A percentile compares a stretch with the other conserved stretches of the same genome.
These are phyloP conservation scores for Cephus pulcher DNA, from an alignment of 2,888 invertebrate genomes.

Conservation along the genomic window DNA sequence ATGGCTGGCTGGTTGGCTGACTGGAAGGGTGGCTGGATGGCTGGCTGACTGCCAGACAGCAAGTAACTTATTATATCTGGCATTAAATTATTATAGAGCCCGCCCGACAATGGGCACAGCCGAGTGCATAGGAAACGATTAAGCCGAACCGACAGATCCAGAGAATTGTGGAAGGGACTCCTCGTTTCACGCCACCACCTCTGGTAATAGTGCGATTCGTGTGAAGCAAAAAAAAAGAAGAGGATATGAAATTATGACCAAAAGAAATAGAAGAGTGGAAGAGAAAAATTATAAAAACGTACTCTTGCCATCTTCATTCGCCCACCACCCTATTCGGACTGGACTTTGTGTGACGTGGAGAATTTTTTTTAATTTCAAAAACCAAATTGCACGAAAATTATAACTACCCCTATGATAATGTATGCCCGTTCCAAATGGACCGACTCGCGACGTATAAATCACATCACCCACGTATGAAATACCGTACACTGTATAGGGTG, in stretches of 20 bases:
- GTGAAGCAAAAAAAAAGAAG: not conserved
- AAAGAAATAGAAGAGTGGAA: conserved; percentile 2
- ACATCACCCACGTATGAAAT: not conserved
- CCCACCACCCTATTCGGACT: not conserved
- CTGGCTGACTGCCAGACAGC: conserved; percentile 64
- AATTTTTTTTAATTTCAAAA: not conserved
- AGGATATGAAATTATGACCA: not conserved
- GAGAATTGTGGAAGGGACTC: conserved; percentile 15
- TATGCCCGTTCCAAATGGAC: not conserved
- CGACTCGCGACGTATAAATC: not conserved
- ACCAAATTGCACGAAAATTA: not conserved
- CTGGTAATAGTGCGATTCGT: not conserved
- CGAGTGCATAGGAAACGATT: conserved; percentile 66
- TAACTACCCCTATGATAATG: not conserved
- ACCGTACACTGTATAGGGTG: not conserved
- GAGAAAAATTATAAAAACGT: not conserved
- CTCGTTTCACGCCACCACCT: not conserved
- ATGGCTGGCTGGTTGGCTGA: not conserved
- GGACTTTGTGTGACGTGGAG: not conserved
- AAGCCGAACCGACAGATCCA: conserved; percentile 60
- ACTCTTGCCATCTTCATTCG: not conserved
- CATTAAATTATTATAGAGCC: conserved; percentile 66
- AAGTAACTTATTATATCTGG: conserved; percentile 67
- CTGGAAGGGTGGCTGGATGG: conserved; percentile 10
- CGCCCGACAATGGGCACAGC: conserved; percentile 62